Conservation (phyloP, 2,113 vertebrate genomes). For the Heterotis niloticus region DNA sequence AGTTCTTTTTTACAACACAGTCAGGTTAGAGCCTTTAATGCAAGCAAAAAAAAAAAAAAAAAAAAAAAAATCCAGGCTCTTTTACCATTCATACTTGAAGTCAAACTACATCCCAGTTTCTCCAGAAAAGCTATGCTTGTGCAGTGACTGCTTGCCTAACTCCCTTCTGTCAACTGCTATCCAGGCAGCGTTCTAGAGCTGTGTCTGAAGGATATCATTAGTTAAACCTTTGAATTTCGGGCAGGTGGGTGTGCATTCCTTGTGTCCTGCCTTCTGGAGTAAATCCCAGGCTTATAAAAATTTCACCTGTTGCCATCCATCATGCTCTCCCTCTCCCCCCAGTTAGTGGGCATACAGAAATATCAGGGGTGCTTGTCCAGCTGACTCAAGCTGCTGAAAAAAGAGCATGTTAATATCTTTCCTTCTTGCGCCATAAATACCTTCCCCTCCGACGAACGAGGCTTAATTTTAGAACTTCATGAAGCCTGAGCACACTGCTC, state of each 20-base stretch:
- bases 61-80: no score
- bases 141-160: background rate
- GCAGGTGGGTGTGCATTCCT: slow-evolving; percentile 31
- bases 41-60: no score
- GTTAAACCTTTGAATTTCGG: slow-evolving; percentile 33
- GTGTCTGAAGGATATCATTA: slow-evolving; percentile 35
- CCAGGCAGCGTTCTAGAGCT: slow-evolving; percentile 26
- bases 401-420: slow-evolving; percentile 54
- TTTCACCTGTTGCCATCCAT: slow-evolving; percentile 59
- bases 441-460: slow-evolving; percentile 64
- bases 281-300: slow-evolving; percentile 29
- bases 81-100: no score
- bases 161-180: background rate
- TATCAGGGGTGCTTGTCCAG: slow-evolving; percentile 76
- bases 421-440: slow-evolving; percentile 73
- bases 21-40: no score
- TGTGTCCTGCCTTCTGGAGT: slow-evolving; percentile 13
- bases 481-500: slow-evolving; percentile 41
- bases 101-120: no score
- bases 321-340: slow-evolving; percentile 34
- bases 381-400: slow-evolving; percentile 75
- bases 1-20: no score
- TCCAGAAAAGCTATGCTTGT: no score
- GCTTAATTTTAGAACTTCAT: slow-evolving; percentile 82
- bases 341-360: slow-evolving; percentile 77